Evolutionary conservation across 2,888 invertebrate genomes (phyloP).

Genomic region (Auanema freiburgensis): DNA sequence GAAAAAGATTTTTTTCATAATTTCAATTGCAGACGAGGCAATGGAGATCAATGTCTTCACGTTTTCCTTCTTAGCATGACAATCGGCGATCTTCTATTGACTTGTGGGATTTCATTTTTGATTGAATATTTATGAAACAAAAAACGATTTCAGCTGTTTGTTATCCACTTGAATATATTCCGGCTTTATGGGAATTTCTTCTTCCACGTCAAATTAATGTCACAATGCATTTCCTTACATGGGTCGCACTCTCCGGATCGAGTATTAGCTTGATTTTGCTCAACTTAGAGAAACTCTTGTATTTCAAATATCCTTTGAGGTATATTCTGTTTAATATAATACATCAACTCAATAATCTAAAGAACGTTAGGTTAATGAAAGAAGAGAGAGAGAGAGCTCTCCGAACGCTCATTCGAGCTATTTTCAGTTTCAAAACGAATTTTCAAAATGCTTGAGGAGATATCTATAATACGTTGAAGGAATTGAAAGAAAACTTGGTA

Average conservation of each 20-base stretch:
- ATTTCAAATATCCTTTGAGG: conserved; percentile 62
- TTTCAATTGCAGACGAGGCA: conserved; percentile 36
- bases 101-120: conserved; percentile 36
- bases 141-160: conserved; percentile 45
- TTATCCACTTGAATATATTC: conserved; percentile 57
- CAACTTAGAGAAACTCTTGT: conserved; percentile 61
- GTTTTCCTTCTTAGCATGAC: conserved; percentile 61
- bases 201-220: conserved; percentile 27
- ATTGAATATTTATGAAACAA: conserved; percentile 6
- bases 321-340: no score
- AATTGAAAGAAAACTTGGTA: neutral
- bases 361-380: no score
- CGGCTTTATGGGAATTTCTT: conserved; percentile 24
- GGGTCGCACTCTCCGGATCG: conserved; percentile 60
- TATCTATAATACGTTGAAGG: no score
- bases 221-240: conserved; percentile 50
- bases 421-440: no score
- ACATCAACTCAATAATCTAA: no score
- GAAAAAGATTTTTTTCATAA: no score
- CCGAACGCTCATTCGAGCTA: no score
- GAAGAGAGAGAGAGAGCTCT: no score
- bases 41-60: conserved; percentile 61
- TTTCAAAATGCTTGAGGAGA: no score
- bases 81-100: conserved; percentile 58
- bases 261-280: conserved; percentile 59